Percentiles rank a stretch among this genome's conserved stretches.
phyloP scores from a whole-genome alignment of 2,888 invertebrate genomes.

The Pantelozetes paolii region DNA sequence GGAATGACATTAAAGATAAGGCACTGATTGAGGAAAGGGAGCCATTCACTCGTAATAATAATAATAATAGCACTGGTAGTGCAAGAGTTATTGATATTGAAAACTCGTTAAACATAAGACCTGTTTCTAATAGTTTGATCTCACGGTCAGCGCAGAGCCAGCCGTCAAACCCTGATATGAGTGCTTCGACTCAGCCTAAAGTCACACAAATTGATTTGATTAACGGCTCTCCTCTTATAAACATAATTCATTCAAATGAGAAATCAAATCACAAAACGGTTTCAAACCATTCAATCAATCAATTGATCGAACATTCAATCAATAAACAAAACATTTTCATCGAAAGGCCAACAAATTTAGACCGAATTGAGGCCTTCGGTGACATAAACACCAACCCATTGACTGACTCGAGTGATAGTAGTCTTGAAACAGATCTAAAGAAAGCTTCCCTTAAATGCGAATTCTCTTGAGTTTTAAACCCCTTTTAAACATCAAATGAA shows the following conservation, averaged over 20 bases:
- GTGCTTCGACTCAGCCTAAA: conserved; percentile 15
- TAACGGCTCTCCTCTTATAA: conserved; percentile 8
- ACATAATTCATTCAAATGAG: background rate
- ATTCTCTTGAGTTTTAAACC: background rate
- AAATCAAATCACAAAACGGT: background rate
- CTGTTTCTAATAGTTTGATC: conserved; percentile 26
- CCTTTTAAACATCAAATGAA: background rate
- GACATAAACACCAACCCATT: background rate
- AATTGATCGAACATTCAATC: background rate
- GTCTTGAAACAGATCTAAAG: conserved; percentile 9
- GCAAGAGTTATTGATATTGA: too few species aligned
- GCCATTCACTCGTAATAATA: conserved; percentile 4
- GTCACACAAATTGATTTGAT: conserved; percentile 12
- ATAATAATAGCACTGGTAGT: background rate
- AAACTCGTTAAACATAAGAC: conserved; percentile 5
- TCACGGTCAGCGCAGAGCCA: conserved; percentile 5
- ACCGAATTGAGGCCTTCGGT: background rate
- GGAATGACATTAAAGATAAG: background rate
- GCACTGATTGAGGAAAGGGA: background rate
- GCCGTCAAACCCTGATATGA: background rate
- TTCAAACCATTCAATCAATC: background rate
- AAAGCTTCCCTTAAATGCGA: conserved; percentile 29
- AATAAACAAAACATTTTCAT: too few species aligned
- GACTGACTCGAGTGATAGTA: conserved; percentile 12
- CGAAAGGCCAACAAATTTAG: background rate